Conservation (phyloP, 2,113 vertebrate genomes). For the Agapornis roseicollis region DNA sequence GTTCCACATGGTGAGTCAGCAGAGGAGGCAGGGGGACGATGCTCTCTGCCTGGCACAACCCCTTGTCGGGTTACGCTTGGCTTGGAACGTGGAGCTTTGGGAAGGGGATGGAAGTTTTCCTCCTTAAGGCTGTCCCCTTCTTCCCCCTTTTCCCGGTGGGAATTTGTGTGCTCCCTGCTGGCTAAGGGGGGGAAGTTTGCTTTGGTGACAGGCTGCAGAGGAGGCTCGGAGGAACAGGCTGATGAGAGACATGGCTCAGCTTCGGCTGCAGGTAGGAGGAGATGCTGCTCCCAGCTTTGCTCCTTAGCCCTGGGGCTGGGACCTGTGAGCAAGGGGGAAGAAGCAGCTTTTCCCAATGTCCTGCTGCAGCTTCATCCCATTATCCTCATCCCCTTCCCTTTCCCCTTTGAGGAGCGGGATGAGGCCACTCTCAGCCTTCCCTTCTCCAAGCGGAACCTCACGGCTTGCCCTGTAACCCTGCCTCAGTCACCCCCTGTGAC, state of each 20-base stretch:
- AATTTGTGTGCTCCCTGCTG: neutral
- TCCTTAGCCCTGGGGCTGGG: neutral
- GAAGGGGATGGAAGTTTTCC: neutral
- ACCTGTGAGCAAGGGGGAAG: neutral
- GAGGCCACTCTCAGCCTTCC: neutral
- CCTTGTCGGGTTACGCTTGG: accelerated
- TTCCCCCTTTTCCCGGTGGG: no score
- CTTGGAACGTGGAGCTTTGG: no score
- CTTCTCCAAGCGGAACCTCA: neutral
- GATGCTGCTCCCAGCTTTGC: neutral
- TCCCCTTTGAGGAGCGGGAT: neutral
- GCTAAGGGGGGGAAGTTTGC: neutral
- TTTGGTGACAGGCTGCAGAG: slow-evolving; percentile 85
- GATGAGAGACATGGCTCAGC: slow-evolving; percentile 98
- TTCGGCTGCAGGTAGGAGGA: slow-evolving; percentile 88
- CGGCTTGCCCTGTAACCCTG: neutral
- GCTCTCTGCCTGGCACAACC: neutral
- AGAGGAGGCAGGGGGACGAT: neutral
- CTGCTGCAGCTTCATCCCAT: neutral
- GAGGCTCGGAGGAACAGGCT: slow-evolving; percentile 93
- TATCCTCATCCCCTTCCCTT: accelerated
- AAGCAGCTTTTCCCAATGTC: neutral
- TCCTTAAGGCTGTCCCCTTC: neutral
- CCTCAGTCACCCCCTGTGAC: neutral
- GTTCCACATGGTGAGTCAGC: slow-evolving; percentile 91